Evolutionary conservation across 2,113 vertebrate genomes (phyloP).

Genomic region (Panthera leo): DNA sequence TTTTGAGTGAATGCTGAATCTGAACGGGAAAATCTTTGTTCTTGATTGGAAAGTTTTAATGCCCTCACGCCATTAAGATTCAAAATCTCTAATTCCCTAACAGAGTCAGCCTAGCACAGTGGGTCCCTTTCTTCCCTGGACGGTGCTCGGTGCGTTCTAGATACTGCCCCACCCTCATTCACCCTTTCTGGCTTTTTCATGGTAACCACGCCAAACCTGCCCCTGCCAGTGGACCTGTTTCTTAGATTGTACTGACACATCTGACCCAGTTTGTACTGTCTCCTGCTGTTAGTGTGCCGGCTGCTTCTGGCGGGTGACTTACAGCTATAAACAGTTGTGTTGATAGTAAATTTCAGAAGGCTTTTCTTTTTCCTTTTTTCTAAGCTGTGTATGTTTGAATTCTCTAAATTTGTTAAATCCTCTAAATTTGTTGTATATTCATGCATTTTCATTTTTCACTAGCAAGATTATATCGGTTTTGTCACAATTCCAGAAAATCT

Average conservation of each 20-base stretch:
- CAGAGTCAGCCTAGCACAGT: not conserved
- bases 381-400: not conserved
- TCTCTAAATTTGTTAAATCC: not conserved
- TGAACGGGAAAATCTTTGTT: not conserved
- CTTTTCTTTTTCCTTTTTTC: not conserved
- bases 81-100: not conserved
- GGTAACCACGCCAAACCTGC: not conserved
- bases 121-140: not conserved
- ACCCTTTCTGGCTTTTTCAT: not conserved
- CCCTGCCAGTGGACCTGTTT: not conserved
- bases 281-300: not conserved
- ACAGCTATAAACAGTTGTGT: not conserved
- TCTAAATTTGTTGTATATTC: not conserved
- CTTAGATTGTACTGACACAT: not conserved
- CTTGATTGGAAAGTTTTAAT: not conserved
- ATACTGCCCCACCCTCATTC: not conserved
- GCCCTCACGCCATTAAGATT: not conserved
- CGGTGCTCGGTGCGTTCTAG: fast-evolving
- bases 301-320: not conserved
- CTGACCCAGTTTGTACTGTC: not conserved
- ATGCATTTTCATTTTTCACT: not conserved
- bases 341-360: not conserved
- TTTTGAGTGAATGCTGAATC: not conserved
- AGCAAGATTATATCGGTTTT: not conserved
- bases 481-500: not conserved